Evolutionary conservation across 2,113 vertebrate species (phyloP).

Genomic region (Heteronetta atricapilla): DNA sequence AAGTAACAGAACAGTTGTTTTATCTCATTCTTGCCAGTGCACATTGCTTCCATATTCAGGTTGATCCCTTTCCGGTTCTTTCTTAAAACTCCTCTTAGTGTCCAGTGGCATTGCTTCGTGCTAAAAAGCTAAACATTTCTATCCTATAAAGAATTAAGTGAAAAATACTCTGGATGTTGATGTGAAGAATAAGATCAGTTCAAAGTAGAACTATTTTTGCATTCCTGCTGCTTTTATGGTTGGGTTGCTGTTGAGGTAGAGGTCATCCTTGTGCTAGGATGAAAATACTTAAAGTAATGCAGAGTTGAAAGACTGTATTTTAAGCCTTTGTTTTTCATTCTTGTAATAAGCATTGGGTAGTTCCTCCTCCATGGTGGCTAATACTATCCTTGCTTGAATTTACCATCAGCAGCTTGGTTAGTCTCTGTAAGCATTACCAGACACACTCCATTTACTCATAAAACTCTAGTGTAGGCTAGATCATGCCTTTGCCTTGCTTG

Average conservation of each 20-base stretch:
- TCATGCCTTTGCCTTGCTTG: slow-evolving; percentile 4
- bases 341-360: not conserved
- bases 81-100: not conserved
- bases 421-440: not conserved
- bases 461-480: not conserved
- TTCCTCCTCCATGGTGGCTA: not conserved
- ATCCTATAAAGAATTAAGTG: not conserved
- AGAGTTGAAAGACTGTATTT: not conserved
- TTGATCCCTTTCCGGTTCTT: not conserved
- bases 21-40: not conserved
- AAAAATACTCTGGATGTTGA: not conserved
- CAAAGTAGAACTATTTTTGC: not conserved
- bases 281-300: not conserved
- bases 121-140: not conserved
- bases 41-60: not conserved
- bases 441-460: not conserved
- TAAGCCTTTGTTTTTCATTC: not conserved
- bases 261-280: not conserved
- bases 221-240: not conserved
- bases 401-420: not conserved
- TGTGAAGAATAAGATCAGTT: not conserved
- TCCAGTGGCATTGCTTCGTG: not conserved
- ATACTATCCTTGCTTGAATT: not conserved
- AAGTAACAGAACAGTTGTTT: not conserved
- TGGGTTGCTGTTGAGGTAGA: not conserved